These are phyloP conservation scores for Centruroides vittatus DNA, from an alignment of 1,140 invertebrate genomes.

Conservation along the genomic window DNA sequence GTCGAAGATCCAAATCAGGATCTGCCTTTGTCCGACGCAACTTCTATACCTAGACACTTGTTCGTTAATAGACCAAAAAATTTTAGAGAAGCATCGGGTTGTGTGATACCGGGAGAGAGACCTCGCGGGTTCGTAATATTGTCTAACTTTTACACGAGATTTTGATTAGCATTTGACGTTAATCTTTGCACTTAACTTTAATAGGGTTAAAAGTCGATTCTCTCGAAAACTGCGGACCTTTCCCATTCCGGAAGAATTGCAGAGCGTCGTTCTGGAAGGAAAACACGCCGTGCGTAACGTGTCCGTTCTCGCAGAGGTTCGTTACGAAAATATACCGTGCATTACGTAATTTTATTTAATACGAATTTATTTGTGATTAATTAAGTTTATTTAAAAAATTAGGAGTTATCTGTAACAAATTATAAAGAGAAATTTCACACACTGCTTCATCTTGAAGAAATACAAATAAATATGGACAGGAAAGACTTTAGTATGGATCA, in stretches of 20 bases:
- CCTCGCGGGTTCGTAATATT: slow-evolving; percentile 1
- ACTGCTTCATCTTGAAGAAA: slow-evolving; percentile 64
- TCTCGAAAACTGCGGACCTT: neutral
- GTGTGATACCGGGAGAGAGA: slow-evolving; percentile 9
- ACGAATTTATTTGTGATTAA: too few species aligned
- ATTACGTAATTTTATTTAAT: too few species aligned
- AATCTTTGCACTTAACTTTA: neutral
- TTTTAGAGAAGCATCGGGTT: neutral
- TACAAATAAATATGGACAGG: slow-evolving; percentile 43
- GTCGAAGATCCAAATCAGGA: slow-evolving; percentile 10
- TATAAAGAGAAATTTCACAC: slow-evolving; percentile 42
- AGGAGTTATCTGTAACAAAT: slow-evolving; percentile 19
- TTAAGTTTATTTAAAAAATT: neutral
- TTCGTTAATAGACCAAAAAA: neutral
- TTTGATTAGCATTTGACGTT: neutral
- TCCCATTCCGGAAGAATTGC: too few species aligned
- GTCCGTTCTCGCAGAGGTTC: too few species aligned
- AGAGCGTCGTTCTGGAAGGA: too few species aligned
- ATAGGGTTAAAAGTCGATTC: slow-evolving; percentile 2
- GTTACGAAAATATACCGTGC: too few species aligned
- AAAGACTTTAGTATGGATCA: slow-evolving; percentile 46
- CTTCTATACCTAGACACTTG: neutral
- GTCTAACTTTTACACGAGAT: neutral
- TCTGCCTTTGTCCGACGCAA: slow-evolving; percentile 2
- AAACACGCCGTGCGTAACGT: too few species aligned